Evolutionary conservation across 2,113 vertebrate genomes (phyloP).

Genomic region (Eubucco bourcierii): DNA sequence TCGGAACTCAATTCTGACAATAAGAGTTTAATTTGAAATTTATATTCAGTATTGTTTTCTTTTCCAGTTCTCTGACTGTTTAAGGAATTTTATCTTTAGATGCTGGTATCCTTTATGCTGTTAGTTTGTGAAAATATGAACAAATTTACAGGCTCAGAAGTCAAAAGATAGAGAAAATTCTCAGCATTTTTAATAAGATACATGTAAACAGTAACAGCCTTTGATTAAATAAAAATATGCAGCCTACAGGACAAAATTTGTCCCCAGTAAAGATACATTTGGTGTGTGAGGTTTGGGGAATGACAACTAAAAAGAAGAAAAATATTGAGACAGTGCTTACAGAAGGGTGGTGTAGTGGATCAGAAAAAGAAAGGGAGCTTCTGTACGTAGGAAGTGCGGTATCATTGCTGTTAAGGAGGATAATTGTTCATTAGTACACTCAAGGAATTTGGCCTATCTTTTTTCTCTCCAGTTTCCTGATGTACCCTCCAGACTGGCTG

Average conservation of each 20-base stretch:
- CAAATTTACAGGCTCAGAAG: background rate
- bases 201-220: background rate
- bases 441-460: background rate
- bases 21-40: background rate
- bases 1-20: background rate
- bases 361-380: background rate
- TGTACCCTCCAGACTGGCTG: background rate
- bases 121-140: background rate
- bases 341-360: background rate
- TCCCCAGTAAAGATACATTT: background rate
- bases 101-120: too few relatives aligned
- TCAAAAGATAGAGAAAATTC: background rate
- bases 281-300: background rate
- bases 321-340: background rate
- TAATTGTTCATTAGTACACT: background rate
- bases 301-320: background rate
- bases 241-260: background rate
- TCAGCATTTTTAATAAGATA: background rate
- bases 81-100: background rate
- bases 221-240: background rate
- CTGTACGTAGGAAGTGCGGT: rapidly evolving
- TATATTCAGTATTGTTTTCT: background rate
- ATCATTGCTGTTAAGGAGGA: background rate
- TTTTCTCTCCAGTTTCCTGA: background rate
- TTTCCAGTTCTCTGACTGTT: background rate